Percentiles rank a stretch among this genome's conserved stretches.
phyloP scores from a whole-genome alignment of 2,888 invertebrate species.

The Dryococelus australis region DNA sequence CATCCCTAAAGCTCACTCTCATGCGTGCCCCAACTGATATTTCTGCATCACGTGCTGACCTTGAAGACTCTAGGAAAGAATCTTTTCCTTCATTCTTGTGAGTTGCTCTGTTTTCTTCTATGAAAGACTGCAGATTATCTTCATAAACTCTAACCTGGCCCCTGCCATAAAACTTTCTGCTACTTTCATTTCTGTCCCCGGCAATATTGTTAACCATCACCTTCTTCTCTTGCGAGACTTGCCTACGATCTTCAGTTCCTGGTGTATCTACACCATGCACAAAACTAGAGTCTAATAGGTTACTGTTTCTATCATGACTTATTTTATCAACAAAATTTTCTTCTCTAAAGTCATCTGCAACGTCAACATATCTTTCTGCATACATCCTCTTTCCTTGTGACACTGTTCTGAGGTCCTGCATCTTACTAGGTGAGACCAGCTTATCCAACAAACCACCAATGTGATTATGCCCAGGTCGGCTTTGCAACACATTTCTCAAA shows the following conservation, averaged over 20 bases:
- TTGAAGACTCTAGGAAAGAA: not conserved
- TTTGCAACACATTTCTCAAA: not conserved
- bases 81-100: not conserved
- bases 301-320: not conserved
- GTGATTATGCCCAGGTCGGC: not conserved
- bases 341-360: not conserved
- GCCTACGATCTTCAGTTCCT: not conserved
- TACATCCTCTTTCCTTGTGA: not conserved
- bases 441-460: not conserved
- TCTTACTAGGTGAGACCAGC: not conserved
- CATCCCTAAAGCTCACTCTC: not conserved
- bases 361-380: not conserved
- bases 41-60: not conserved
- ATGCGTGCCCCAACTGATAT: not conserved
- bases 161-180: not conserved
- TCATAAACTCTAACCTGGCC: not conserved
- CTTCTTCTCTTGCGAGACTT: not conserved
- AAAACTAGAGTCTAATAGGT: not conserved
- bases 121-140: not conserved
- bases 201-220: not conserved
- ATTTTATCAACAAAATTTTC: not conserved
- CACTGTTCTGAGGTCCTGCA: not conserved
- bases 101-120: slow-evolving; percentile 1
- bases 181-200: not conserved
- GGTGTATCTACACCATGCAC: not conserved